A percentile compares a stretch with the other conserved stretches of the same genome.
Evolutionary conservation across 23 tunicate genomes (phyloP).

Genomic region (Ciona savignyi): DNA sequence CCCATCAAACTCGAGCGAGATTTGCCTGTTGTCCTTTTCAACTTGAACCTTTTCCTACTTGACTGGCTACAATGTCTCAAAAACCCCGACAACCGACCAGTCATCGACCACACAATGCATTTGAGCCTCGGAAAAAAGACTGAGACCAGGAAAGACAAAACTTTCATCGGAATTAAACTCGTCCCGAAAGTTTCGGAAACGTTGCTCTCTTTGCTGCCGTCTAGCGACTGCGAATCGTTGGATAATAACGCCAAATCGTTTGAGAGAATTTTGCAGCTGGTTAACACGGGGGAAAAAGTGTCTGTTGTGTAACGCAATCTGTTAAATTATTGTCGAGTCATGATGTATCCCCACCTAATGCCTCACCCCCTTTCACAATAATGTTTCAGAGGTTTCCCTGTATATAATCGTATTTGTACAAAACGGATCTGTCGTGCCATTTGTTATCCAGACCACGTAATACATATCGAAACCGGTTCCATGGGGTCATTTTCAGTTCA

Average conservation of each 20-base stretch:
- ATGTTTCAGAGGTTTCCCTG: too few relatives aligned
- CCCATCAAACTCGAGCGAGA: constrained; percentile 8
- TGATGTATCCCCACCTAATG: too few relatives aligned
- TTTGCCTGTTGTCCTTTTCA: constrained; percentile 6
- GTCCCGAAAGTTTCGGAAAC: constrained; percentile 20
- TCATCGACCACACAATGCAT: not conserved
- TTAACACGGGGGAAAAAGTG: not conserved
- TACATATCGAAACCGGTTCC: too few relatives aligned
- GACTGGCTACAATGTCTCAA: constrained; percentile 1
- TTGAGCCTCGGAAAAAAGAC: constrained; percentile 12
- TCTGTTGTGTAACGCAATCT: not conserved
- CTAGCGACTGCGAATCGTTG: not conserved
- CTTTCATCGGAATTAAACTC: constrained; percentile 15
- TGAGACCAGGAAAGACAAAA: constrained; percentile 8
- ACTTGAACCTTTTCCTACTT: constrained; percentile 12
- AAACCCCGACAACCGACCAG: not conserved
- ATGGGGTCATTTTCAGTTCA: too few relatives aligned
- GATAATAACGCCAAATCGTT: not conserved
- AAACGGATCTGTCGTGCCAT: too few relatives aligned
- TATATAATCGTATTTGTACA: too few relatives aligned
- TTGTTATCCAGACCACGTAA: too few relatives aligned
- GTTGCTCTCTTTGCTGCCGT: not conserved
- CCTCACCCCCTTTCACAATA: too few relatives aligned
- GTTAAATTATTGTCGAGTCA: too few relatives aligned
- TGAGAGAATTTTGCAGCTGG: not conserved